These are phyloP conservation scores for Tetranychus piercei DNA, from an alignment of 2,888 invertebrate species.

Conservation along the genomic window DNA sequence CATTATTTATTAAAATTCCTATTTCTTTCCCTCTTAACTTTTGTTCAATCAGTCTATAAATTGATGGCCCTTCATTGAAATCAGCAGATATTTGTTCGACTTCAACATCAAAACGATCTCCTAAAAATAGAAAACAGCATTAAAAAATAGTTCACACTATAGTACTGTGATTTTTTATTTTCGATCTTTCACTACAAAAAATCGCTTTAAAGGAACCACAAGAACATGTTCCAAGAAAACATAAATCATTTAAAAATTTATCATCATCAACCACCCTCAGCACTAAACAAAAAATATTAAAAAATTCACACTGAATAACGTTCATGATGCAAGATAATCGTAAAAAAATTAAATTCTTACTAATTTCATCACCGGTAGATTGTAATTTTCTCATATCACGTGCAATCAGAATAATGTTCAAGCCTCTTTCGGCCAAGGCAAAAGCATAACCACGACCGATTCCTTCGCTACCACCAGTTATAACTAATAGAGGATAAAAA, in stretches of 20 bases:
- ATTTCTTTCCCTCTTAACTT: conserved; percentile 15
- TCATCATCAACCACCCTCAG: too few relatives aligned
- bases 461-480: background rate
- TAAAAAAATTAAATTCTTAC: background rate
- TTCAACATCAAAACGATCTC: conserved; percentile 8
- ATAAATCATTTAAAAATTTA: too few relatives aligned
- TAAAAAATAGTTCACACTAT: background rate
- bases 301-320: too few relatives aligned
- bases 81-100: conserved; percentile 11
- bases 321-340: too few relatives aligned
- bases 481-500: background rate
- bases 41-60: conserved; percentile 1
- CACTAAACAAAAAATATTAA: too few relatives aligned
- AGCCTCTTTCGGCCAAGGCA: background rate
- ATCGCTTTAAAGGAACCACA: too few relatives aligned
- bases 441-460: background rate
- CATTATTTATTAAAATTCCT: conserved; percentile 48
- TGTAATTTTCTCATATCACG: background rate
- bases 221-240: too few relatives aligned
- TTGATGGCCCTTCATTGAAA: conserved; percentile 7
- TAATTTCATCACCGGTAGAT: background rate
- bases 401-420: background rate
- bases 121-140: background rate
- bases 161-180: too few relatives aligned
- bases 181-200: too few relatives aligned